phyloP scores from a whole-genome alignment of 1,140 invertebrate species.

The Papilio dardanus region DNA sequence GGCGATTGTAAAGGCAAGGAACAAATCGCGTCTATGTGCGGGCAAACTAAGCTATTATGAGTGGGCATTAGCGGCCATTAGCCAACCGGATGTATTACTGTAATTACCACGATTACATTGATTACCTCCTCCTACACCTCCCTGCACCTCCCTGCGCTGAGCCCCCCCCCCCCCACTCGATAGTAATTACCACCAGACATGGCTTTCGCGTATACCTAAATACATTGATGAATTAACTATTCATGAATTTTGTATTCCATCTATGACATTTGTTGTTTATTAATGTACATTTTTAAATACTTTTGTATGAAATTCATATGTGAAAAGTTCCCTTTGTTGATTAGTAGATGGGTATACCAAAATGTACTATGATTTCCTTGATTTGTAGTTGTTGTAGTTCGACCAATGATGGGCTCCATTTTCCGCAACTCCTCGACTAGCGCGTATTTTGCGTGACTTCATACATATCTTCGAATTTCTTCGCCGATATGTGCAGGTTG shows the following conservation, averaged over 20 bases:
- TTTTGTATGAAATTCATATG: background rate
- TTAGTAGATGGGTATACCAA: too few species aligned
- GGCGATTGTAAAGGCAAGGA: background rate
- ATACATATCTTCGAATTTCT: too few species aligned
- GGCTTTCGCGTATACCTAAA: conserved; percentile 16
- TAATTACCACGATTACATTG: conserved; percentile 46
- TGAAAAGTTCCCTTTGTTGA: too few species aligned
- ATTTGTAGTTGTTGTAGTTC: too few species aligned
- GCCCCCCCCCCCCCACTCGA: background rate
- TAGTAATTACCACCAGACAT: conserved; percentile 20
- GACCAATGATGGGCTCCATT: too few species aligned
- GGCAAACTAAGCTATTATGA: conserved; percentile 16
- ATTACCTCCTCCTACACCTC: conserved; percentile 30
- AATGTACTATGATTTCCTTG: background rate
- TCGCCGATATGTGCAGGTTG: too few species aligned
- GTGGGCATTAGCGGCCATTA: conserved; percentile 33
- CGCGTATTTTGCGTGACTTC: too few species aligned
- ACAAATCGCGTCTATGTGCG: conserved; percentile 23
- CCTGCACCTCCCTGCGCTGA: background rate
- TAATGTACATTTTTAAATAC: background rate
- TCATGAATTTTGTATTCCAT: background rate
- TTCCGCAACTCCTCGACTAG: too few species aligned
- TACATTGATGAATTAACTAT: conserved; percentile 22
- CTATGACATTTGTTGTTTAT: background rate
- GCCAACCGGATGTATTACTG: conserved; percentile 44